Evolutionary conservation across 2,888 invertebrate species (phyloP).

Genomic region (Deilephila elpenor): DNA sequence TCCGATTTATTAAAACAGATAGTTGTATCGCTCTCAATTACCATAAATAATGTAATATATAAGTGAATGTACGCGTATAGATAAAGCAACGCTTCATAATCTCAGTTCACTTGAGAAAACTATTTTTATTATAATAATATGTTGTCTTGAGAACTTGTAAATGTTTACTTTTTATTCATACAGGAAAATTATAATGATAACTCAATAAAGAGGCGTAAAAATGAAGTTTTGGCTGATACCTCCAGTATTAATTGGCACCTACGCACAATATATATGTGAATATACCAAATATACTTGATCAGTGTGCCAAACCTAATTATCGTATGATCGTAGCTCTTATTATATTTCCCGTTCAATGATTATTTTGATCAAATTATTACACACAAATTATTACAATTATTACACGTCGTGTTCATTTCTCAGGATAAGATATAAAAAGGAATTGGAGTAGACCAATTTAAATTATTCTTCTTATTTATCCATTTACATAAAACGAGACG

Average conservation of each 20-base stretch:
- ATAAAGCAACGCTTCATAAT: conserved; percentile 64
- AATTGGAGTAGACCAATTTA: neutral
- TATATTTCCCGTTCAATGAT: neutral
- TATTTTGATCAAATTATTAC: neutral
- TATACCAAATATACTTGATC: neutral
- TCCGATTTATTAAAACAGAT: conserved; percentile 21
- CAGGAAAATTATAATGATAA: too few species aligned
- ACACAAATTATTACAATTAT: neutral
- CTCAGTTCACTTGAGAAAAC: conserved; percentile 46
- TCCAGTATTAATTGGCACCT: neutral
- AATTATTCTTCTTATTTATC: neutral
- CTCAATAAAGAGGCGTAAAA: too few species aligned
- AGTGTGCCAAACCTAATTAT: neutral
- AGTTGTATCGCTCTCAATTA: conserved; percentile 17
- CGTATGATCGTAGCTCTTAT: neutral
- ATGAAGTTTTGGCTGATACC: neutral
- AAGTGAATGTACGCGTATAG: conserved; percentile 2
- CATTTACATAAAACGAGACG: neutral
- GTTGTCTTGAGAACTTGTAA: neutral
- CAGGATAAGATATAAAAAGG: neutral
- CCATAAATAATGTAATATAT: conserved; percentile 22
- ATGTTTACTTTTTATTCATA: neutral
- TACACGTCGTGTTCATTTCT: neutral
- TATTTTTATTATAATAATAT: conserved; percentile 27
- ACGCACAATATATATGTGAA: neutral